phyloP scores from a whole-genome alignment of 2,113 vertebrate species.

The Lampris incognitus region DNA sequence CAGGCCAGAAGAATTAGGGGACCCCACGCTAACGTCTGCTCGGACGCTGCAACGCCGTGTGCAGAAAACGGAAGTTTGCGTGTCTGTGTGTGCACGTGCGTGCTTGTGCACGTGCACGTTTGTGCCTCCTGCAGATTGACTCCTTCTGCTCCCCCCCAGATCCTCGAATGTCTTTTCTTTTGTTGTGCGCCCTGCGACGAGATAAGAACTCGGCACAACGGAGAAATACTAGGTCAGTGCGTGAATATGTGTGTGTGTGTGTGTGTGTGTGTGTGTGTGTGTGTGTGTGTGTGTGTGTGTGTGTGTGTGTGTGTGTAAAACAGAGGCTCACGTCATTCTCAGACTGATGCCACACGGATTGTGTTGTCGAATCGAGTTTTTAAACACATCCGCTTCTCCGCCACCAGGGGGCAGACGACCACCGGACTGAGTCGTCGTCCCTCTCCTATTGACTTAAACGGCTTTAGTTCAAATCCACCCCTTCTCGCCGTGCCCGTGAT shows the following conservation, averaged over 20 bases:
- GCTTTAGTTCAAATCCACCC: background rate
- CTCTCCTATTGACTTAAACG: background rate
- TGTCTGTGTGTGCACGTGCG: background rate
- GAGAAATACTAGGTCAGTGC: conserved; percentile 33
- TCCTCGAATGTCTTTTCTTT: conserved; percentile 6
- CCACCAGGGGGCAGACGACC: conserved; percentile 71
- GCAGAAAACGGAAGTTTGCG: no score
- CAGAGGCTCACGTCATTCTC: background rate
- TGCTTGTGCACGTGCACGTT: background rate
- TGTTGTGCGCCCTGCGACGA: background rate
- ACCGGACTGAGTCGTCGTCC: conserved; percentile 12
- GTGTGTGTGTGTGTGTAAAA: background rate
- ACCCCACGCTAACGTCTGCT: no score
- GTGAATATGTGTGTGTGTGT: background rate
- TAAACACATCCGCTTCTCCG: background rate
- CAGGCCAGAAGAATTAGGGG: no score
- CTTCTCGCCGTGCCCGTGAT: no score
- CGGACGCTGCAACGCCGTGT: no score
- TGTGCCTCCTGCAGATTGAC: no score
- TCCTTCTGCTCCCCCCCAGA: conserved; percentile 10
- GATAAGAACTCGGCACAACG: background rate
- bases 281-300: background rate
- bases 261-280: background rate
- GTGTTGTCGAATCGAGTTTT: conserved; percentile 7
- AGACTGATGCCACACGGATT: background rate